Percentiles rank a stretch among this genome's conserved stretches.
phyloP scores from a whole-genome alignment of 2,797 vertebrate species.

The Oryzias sinensis region DNA sequence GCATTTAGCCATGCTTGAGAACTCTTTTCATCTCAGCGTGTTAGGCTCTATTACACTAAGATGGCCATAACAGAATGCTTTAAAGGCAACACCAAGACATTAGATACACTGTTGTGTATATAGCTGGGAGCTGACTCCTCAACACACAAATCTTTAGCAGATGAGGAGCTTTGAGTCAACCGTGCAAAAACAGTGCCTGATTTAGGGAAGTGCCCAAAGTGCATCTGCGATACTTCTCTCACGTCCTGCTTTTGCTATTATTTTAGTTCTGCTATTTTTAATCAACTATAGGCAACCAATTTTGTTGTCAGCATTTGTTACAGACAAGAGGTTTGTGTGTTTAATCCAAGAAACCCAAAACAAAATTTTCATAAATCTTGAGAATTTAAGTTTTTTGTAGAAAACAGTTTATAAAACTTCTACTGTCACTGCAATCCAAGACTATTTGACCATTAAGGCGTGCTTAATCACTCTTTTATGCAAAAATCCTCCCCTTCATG shows the following conservation, averaged over 20 bases:
- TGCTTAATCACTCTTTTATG: too few relatives aligned
- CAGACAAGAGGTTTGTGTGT: neutral
- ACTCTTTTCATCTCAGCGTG: constrained; percentile 69
- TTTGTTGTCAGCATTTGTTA: neutral
- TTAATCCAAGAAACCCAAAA: neutral
- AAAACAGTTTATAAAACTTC: too few relatives aligned
- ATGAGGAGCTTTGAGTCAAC: constrained; percentile 30
- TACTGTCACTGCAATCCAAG: too few relatives aligned
- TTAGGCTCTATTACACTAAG: constrained; percentile 64
- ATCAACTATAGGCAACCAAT: neutral
- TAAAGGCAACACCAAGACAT: constrained; percentile 61
- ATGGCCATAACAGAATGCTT: constrained; percentile 63
- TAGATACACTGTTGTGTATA: constrained; percentile 49
- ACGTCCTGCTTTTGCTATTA: constrained; percentile 10
- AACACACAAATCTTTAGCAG: constrained; percentile 48
- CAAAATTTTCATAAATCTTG: neutral
- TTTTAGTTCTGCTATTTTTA: constrained; percentile 6
- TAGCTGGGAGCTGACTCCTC: constrained; percentile 34
- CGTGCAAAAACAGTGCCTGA: constrained; percentile 8
- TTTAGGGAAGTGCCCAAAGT: constrained; percentile 5
- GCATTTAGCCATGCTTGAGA: constrained; percentile 73
- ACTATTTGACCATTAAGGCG: too few relatives aligned
- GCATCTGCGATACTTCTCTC: constrained; percentile 3
- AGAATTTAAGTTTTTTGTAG: too few relatives aligned
- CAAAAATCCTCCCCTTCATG: too few relatives aligned